Evolutionary conservation across 1,140 invertebrate genomes (phyloP).

Genomic region (Apis florea): DNA sequence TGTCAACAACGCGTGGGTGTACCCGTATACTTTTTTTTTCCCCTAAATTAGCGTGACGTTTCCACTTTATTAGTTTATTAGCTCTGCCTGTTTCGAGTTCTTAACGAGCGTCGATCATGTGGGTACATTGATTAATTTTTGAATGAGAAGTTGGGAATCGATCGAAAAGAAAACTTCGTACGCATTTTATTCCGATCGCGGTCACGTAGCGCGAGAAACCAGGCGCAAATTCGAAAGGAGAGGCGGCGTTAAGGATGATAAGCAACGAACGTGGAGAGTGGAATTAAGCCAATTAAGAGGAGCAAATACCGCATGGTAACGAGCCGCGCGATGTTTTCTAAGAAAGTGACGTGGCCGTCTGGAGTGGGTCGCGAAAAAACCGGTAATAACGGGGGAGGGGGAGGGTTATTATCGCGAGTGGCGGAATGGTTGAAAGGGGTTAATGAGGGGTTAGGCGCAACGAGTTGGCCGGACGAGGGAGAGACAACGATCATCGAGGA

Average conservation of each 20-base stretch:
- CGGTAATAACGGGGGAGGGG: conserved; percentile 42
- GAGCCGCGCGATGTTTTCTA: conserved; percentile 59
- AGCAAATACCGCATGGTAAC: conserved; percentile 58
- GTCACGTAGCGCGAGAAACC: background rate
- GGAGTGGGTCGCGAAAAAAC: conserved; percentile 10
- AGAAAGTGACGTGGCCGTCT: conserved; percentile 65
- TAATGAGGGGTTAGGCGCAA: conserved; percentile 66
- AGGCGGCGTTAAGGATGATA: conserved; percentile 57
- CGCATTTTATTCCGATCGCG: too few relatives aligned
- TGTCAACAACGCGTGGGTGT: background rate
- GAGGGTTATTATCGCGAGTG: conserved; percentile 36
- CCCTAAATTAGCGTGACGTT: conserved; percentile 30
- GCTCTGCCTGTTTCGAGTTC: background rate
- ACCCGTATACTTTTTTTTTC: conserved; percentile 33
- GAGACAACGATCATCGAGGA: conserved; percentile 47
- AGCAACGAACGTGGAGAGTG: conserved; percentile 55
- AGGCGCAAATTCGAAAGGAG: background rate
- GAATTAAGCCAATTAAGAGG: conserved; percentile 67
- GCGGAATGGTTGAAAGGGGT: conserved; percentile 61
- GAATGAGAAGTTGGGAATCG: too few relatives aligned
- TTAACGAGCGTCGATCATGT: background rate
- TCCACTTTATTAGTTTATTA: conserved; percentile 26
- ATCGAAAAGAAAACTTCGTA: too few relatives aligned
- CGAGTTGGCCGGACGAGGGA: conserved; percentile 3
- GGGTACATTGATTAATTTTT: background rate